Conservation (phyloP, 2,797 vertebrate species). For the Clarias pachynema region DNA sequence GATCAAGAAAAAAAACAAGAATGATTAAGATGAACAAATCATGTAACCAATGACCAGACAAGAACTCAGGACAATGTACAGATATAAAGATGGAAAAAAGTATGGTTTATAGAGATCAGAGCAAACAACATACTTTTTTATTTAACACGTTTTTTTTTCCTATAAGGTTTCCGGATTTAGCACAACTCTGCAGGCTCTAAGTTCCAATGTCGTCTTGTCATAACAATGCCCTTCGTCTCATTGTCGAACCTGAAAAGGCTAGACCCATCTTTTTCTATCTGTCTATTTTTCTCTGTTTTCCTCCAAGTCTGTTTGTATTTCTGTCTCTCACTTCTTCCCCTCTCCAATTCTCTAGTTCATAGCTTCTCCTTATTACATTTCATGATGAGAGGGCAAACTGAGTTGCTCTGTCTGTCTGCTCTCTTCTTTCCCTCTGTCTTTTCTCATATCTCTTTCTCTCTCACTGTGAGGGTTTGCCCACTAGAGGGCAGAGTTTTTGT, state of each 20-base stretch:
- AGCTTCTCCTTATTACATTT: conserved; percentile 19
- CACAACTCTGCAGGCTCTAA: conserved; percentile 74
- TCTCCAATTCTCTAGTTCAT: conserved; percentile 30
- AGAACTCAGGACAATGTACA: neutral
- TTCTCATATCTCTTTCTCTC: neutral
- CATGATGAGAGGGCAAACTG: neutral
- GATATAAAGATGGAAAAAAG: neutral
- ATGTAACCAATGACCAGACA: neutral
- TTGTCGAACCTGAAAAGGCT: conserved; percentile 66
- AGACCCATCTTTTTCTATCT: conserved; percentile 52
- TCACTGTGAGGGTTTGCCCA: too few species aligned
- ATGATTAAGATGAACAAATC: neutral
- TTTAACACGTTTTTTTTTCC: neutral
- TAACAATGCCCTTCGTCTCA: conserved; percentile 74
- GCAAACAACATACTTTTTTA: neutral
- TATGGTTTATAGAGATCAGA: neutral
- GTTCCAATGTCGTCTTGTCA: conserved; percentile 68
- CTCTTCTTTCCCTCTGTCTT: conserved; percentile 15
- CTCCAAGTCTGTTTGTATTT: conserved; percentile 26
- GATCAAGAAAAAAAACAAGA: neutral
- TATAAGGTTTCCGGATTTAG: neutral
- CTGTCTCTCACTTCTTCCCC: conserved; percentile 51
- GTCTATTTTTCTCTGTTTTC: conserved; percentile 50
- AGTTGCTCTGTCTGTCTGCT: conserved; percentile 31
- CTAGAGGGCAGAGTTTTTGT: too few species aligned